Evolutionary conservation across 2,113 vertebrate genomes (phyloP), one percentile per base, ranked within the genome.

Genomic region (Ranitomeya imitator): DNA sequence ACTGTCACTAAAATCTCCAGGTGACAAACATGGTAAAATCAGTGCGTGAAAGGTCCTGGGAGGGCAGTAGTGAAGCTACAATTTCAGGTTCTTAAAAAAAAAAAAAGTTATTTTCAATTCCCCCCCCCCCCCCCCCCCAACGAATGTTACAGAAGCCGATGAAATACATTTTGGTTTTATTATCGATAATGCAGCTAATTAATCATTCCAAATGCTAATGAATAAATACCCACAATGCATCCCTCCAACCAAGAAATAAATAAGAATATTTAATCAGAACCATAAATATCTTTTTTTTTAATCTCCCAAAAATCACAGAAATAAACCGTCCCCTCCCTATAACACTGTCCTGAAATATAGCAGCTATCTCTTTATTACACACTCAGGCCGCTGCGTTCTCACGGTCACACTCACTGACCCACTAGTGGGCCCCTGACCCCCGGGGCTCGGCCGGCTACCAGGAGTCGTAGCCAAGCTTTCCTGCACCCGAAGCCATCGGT

Each of bases 141-240:
- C 21, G 57, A 84, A 84, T 11, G 52, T 69, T 45, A 69, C 45
- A 21, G 82, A 84, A 14, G 19, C 65, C 65, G 26, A 4, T 84
- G 82, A 84, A 86, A 79, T 86, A 86, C 23, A 79, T 86, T 86
- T 77, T 60, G 60, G 52, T 82, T 87, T 89, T 89, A 89, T 89
- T 89, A 78, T 89, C 79, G 81, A 89, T 89, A 89, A 89, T 89
- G 87, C 87, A 84, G 82, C 87, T 89, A 85, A 89, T 67, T 89
- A 54, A 89, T 77, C 87, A 89, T 89, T 89, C 87, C 87, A 59
- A 89, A 89, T 83, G 81, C 82, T 89, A 89, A 85, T 89, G 87
- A 89, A 89, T 89, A 89, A 89, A 89, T 89, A 89, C 82, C 87
- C 81, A 89, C 87, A 89, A 85, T 85, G 87, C 82, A 84, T 74